Conservation (phyloP, 2,113 vertebrate species). For the Psammodynastes pulverulentus region DNA sequence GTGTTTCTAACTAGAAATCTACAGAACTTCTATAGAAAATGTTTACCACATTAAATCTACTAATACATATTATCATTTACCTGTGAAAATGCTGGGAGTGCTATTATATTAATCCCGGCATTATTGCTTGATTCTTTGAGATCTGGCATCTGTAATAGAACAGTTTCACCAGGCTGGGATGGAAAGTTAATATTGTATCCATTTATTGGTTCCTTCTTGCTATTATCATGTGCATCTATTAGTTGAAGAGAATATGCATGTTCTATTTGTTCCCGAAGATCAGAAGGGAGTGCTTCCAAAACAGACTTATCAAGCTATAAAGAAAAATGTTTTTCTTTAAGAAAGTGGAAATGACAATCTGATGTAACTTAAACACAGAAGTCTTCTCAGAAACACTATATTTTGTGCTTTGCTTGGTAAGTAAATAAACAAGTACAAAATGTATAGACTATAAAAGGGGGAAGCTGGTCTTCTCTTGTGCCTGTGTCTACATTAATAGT, state of each 20-base stretch:
- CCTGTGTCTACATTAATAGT: neutral
- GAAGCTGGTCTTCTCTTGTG: neutral
- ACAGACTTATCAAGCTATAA: slow-evolving; percentile 89
- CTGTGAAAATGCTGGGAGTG: slow-evolving; percentile 92
- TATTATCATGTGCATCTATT: slow-evolving; percentile 53
- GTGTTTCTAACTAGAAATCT: slow-evolving; percentile 2
- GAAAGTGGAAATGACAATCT: neutral
- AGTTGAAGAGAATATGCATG: slow-evolving; percentile 73
- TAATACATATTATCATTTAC: slow-evolving; percentile 59
- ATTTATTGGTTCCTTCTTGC: slow-evolving; percentile 68
- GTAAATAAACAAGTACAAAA: neutral
- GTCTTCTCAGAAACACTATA: neutral
- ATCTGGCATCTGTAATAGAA: slow-evolving; percentile 87
- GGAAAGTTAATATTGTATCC: slow-evolving; percentile 57
- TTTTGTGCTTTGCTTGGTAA: neutral
- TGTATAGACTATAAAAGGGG: neutral
- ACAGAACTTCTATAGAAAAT: neutral
- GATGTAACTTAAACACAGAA: neutral
- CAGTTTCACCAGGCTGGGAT: slow-evolving; percentile 71
- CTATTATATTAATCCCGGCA: slow-evolving; percentile 81
- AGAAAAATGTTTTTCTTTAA: slow-evolving; percentile 14
- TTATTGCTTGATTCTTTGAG: slow-evolving; percentile 74
- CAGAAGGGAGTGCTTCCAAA: slow-evolving; percentile 86
- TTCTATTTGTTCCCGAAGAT: slow-evolving; percentile 89
- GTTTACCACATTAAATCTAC: neutral